Evolutionary conservation across 2,113 vertebrate genomes (phyloP), one percentile per base, ranked within the genome.

Genomic region (Camelus dromedarius): DNA sequence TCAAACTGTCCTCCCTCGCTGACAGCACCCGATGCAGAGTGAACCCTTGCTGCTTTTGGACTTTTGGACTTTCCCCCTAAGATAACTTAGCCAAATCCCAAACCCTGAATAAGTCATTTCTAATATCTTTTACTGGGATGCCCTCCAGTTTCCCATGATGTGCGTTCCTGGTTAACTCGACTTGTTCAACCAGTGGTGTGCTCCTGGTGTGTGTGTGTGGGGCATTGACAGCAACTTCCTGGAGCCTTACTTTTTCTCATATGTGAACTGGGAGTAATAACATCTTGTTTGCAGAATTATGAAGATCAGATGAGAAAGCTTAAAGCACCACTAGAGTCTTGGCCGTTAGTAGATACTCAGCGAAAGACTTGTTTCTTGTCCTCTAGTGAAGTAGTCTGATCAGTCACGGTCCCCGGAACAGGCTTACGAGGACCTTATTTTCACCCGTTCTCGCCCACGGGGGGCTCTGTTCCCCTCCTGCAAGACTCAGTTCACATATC

Each of bases 181-280:
- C 35, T 77, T 20, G 16, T 93, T 75, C 60, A 38, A 7, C 50
- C 42, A 1, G 20, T 48, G 11, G 20, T 56, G 1, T 58, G 64
- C 35, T 88, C 54, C 56, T 94, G 46, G 22, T 93, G 7, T n/a
- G 6, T 26, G 54, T 16, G 2, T 46, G 9, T 30, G 62, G 16
- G 50, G 24, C 28, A 35, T 26, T 38, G 85, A 58, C 35, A 67
- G 8, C 32, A 66, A 82, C 32, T 67, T 8, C 67, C 75, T 32
- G 87, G 62, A 88, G 26, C 22, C 46, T 91, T 95, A 28, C 18
- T 60, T 93, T 72, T 84, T 76, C 28, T 80, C 73, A 58, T 76
- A 32, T 42, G 32, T 42, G 73, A 91, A 66, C 30, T 3, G 8
- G 26, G 10, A 32, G 13, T 72, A 88, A 69, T 38, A 62, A 19